Percentiles rank a stretch among this genome's conserved stretches.
phyloP scores from a whole-genome alignment of 2,113 vertebrate species.

The Dascyllus trimaculatus region DNA sequence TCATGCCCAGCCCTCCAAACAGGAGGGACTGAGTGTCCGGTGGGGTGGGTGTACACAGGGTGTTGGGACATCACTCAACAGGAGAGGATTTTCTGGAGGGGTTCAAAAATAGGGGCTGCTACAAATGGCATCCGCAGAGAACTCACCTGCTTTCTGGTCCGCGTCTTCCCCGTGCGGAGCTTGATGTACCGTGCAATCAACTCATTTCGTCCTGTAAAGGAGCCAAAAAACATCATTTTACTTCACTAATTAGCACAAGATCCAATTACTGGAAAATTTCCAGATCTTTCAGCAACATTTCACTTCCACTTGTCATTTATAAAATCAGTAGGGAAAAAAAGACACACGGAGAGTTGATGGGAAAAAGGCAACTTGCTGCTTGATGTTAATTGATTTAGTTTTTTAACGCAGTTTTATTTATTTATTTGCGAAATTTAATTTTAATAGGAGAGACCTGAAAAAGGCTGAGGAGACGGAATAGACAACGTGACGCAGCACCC shows the following conservation, averaged over 20 bases:
- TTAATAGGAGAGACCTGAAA: too few species aligned
- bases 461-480: not conserved
- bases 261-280: not conserved
- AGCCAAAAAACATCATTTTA: conserved; percentile 32
- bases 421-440: too few species aligned
- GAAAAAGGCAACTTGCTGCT: too few species aligned
- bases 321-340: too few species aligned
- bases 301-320: not conserved
- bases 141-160: conserved; percentile 96
- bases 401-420: too few species aligned
- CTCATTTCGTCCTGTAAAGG: conserved; percentile 92
- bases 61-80: conserved; percentile 70
- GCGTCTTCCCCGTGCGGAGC: conserved; percentile 95
- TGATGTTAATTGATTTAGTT: too few species aligned
- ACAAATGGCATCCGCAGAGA: conserved; percentile 30
- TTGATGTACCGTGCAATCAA: conserved; percentile 97
- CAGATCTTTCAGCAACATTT: not conserved
- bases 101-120: conserved; percentile 69
- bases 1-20: conserved; percentile 42
- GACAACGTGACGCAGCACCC: not conserved
- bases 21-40: conserved; percentile 12
- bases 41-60: not conserved
- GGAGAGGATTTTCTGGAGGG: conserved; percentile 34
- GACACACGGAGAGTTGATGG: too few species aligned
- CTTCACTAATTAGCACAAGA: not conserved